Base-by-base conservation (phyloP, 2,888 invertebrate genomes). In the Rhaphigaster nebulosa region DNA sequence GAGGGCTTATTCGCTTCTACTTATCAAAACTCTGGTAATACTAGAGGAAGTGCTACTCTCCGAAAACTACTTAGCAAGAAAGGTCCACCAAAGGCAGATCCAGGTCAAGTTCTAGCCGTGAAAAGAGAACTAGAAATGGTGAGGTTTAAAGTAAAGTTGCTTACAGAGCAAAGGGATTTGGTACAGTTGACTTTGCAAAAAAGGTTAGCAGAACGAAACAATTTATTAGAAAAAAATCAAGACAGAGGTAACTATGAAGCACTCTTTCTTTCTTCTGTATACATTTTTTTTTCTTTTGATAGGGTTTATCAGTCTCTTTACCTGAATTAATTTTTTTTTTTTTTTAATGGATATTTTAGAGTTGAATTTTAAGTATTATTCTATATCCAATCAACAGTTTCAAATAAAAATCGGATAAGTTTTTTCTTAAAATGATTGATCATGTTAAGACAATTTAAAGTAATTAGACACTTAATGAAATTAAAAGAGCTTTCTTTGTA, bases 121-220 rank as follows among this genome's bases (percentile, higher is more conserved):
- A 95, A 95, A n/a, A 96, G 96, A 93, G 95, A 96, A 93, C 94
- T 97, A 91, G 97, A 97, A 94, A 94, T 95, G 92, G 95, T 96
- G 23, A 95, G 95, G 93, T 96, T 97, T 93, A 95, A 96, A 93
- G 95, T 96, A 6, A 95, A 96, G 92, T 94, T 97, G 92, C 94
- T 97, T 56, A 95, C 95, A 15, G 96, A 96, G 92, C 97, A 97
- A 93, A 95, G 88, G 56, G 92, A 92, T 56, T 52, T 88, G n/a
- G 91, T 90, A n/a, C 88, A 91, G 70, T 54, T 41, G 50, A 56
- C 89, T 12, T 90, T 91, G n/a, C 90, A 89, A 8, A 90, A 52
- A 87, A 91, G 91, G n/a, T 96, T 96, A 94, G 95, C 96, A 93
- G 95, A 94, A 93, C 95, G 96, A 92, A 94, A 95, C 76, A 94